phyloP scores from a whole-genome alignment of 2,797 vertebrate genomes.

The Falco cherrug region DNA sequence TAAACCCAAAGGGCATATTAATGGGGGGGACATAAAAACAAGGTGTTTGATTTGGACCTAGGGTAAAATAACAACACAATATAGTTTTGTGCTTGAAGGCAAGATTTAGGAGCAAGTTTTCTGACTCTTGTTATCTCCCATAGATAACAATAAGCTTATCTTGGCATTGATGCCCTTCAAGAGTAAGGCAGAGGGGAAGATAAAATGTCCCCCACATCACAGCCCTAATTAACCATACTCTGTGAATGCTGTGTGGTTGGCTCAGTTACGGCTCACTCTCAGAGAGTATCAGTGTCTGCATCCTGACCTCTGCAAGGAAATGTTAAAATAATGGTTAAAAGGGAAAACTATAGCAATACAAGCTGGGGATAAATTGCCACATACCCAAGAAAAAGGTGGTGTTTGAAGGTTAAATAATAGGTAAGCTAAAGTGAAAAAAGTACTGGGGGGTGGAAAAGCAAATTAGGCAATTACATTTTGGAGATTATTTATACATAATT shows the following conservation, averaged over 20 bases:
- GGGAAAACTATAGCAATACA: background rate
- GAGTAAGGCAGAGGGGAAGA: background rate
- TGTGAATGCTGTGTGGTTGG: background rate
- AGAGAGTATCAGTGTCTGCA: background rate
- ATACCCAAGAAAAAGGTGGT: background rate
- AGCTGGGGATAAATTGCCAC: background rate
- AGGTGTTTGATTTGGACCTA: background rate
- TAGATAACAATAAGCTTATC: background rate
- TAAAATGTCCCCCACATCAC: background rate
- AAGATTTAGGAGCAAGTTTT: background rate
- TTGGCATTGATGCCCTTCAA: background rate
- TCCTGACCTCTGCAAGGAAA: background rate
- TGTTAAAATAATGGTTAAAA: background rate
- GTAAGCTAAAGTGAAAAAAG: background rate
- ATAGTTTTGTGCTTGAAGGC: background rate
- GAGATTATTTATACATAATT: background rate
- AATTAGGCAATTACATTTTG: background rate
- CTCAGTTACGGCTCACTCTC: background rate
- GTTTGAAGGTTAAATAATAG: background rate
- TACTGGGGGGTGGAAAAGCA: accelerated
- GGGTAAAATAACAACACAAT: background rate
- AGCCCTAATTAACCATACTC: background rate
- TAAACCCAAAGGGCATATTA: background rate
- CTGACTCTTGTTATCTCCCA: background rate
- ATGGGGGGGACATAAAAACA: background rate